Evolutionary conservation across 2,888 invertebrate genomes (phyloP), one percentile per base, ranked within the genome.

Genomic region (Caenorhabditis japonica): DNA sequence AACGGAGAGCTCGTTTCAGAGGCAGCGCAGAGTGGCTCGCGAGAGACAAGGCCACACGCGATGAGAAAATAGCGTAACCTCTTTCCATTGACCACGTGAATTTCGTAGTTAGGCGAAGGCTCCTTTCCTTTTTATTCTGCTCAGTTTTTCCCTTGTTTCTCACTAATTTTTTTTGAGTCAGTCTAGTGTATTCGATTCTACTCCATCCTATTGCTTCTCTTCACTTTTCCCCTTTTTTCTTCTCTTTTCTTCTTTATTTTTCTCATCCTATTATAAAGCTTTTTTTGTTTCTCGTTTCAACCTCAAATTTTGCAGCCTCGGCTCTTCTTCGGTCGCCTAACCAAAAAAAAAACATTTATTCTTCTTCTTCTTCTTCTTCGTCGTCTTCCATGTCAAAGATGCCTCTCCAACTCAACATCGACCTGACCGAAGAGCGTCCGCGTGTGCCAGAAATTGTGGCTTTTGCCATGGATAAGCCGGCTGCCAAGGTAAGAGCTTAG

Each of bases 381-480:
- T 33, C 13, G 17, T 49, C n/a, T 10, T 44, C n/a, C 41, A 58
- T n/a, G n/a, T 13, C 46, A 58, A 55, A 15, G 33, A 74, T 74
- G 73, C 53, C 73, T 12, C 58, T 73, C 27, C 56, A 53, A 23
- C 46, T 72, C 27, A 58, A 61, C 52, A 44, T 72, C 60, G 69
- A 75, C 44, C 27, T 75, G 21, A 53, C 60, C 25, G 75, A 72
- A 34, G 61, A 77, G 51, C 71, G 74, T 38, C 41, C 66, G 30
- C 64, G 66, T 23, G 58, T 79, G 5, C 70, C 78, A 33, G 73
- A 66, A 27, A 53, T 53, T 19, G 53, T 66, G 41, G 53, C 43
- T 12, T 60, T 53, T 13, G 34, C 27, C 43, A 70, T 47, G 61
- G 66, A 59, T 15, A 60, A 58, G 41, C 51, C 49, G 49, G 52